Evolutionary conservation across 1,140 invertebrate species (phyloP), one percentile per base, ranked within the genome.

Genomic region (Trypoxylus dichotomus): DNA sequence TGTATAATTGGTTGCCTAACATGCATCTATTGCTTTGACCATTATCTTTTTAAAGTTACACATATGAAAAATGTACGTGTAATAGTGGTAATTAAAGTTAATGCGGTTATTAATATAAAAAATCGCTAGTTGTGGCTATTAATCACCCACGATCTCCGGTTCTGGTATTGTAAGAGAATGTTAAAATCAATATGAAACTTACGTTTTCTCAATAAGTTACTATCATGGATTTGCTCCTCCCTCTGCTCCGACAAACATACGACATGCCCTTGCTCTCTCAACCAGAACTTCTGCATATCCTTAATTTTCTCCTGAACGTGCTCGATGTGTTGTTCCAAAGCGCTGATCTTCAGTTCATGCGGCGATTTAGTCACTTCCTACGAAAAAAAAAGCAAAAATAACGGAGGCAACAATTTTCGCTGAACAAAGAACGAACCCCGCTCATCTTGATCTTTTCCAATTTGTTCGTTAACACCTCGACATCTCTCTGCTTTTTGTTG

Each of bases 141-240:
- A n/a, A n/a, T n/a, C n/a, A n/a, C n/a, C n/a, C n/a, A n/a, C n/a
- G n/a, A n/a, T n/a, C n/a, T n/a, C n/a, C n/a, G n/a, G n/a, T n/a
- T n/a, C n/a, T n/a, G n/a, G n/a, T n/a, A n/a, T n/a, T n/a, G n/a
- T n/a, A n/a, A n/a, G n/a, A n/a, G n/a, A n/a, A n/a, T n/a, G n/a
- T n/a, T n/a, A 29, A 41, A 13, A 74, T 42, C 32, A 74, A 19
- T 42, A 75, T 25, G 1, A 74, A 74, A 80, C 85, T 87, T 82
- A 91, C 91, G 92, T 86, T 94, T 94, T 58, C 89, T 89, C 10
- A 93, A 86, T 21, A 93, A 85, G 83, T 91, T 91, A 60, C 93
- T 89, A 80, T 94, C 90, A 29, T 90, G 86, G 0, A 93, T 82
- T 79, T 93, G 90, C 78, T 88, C 84, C 79, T 91, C 91, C 81